Evolutionary conservation across 2,113 vertebrate genomes (phyloP), one percentile per base, ranked within the genome.

Genomic region (Pterophyllum scalare): DNA sequence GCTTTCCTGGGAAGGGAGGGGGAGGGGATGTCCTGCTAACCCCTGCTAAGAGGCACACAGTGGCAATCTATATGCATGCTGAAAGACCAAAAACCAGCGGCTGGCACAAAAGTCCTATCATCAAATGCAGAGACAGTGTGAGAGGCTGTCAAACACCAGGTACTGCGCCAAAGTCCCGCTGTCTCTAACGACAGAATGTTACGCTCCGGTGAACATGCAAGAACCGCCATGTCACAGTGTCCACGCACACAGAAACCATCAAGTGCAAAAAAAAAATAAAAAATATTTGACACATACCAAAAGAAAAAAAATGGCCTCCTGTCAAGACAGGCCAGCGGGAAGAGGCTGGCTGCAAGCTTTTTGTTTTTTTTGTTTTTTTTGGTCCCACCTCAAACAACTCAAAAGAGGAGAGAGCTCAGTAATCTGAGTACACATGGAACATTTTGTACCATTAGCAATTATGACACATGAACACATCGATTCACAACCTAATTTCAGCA

Each of bases 131-230:
- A 86, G 87, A 56, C 79, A 49, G 72, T 46, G 40, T 62, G 81
- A 86, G 84, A 76, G 33, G 87, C 92, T 88, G 91, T 95, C 93
- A 91, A 84, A 83, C 87, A 67, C 62, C 88, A 87, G 91, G 82
- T 88, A 90, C 82, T 70, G 86, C 28, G 82, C 85, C 80, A 81
- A 77, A 85, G 89, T 84, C 83, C 83, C 76, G 89, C 90, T 85
- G 90, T 86, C 84, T 84, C 72, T 20, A 81, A 89, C 65, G 38
- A 86, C 80, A 83, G 61, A 38, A 85, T 79, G 64, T 88, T 81
- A 81, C 14, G 87, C 86, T 86, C 86, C 31, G 9, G 59, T 1
- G 87, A 92, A 86, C 89, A 89, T 58, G 64, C 85, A 59, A 84
- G 84, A 83, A 88, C 81, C 86, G 10, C 84, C 67, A 2, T 88